Percentiles rank a stretch among this genome's conserved stretches.
These are phyloP conservation scores for Patella ulyssiponensis DNA, from an alignment of 2,888 invertebrate genomes.

Conservation along the genomic window DNA sequence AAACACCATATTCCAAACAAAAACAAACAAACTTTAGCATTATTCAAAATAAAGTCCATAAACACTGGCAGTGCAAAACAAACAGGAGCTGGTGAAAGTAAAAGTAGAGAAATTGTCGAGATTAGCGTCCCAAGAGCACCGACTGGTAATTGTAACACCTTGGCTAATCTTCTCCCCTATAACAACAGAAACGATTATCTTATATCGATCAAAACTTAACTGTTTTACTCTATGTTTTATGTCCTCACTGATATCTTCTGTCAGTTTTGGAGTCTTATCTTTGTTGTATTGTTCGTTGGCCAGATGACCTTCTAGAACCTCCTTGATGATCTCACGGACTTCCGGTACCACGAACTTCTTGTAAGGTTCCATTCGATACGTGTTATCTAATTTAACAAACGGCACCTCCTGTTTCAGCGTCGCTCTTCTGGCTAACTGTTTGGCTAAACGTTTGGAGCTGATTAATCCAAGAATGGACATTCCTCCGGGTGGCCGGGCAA, in stretches of 20 bases:
- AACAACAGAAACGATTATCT: constrained; percentile 48
- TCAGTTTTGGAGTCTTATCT: constrained; percentile 47
- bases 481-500: constrained; percentile 12
- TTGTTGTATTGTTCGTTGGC: constrained; percentile 48
- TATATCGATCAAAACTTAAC: constrained; percentile 57
- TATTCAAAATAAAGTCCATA: constrained; percentile 58
- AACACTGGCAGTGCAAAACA: constrained; percentile 55
- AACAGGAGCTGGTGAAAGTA: constrained; percentile 44
- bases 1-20: not conserved
- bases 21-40: not conserved
- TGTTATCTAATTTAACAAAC: not conserved
- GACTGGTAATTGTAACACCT: constrained; percentile 43
- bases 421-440: constrained; percentile 42
- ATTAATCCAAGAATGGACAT: constrained; percentile 50
- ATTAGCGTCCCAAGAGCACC: constrained; percentile 55
- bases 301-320: constrained; percentile 44
- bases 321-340: constrained; percentile 45
- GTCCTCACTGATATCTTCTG: constrained; percentile 52
- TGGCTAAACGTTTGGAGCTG: constrained; percentile 51
- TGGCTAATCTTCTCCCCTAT: constrained; percentile 56
- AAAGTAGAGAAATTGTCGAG: constrained; percentile 53
- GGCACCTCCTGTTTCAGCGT: constrained; percentile 45
- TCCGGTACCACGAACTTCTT: constrained; percentile 40
- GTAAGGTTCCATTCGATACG: constrained; percentile 58
- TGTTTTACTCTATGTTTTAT: constrained; percentile 58